Conservation (phyloP, 2,888 invertebrate species). For the Seira ritae region DNA sequence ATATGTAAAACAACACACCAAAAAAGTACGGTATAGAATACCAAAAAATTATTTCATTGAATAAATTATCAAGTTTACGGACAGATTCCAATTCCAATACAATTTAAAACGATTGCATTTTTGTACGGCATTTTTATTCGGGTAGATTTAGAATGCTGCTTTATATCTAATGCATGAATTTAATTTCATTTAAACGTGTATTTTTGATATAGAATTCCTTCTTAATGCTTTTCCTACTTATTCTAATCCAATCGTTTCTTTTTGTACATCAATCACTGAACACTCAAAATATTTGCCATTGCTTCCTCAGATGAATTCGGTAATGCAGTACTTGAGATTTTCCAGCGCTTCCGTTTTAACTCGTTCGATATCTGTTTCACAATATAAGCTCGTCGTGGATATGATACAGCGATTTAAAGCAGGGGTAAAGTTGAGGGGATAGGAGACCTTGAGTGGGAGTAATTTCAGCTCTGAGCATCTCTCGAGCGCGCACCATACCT, state of each 20-base stretch:
- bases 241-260: background rate
- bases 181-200: no score
- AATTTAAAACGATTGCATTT: background rate
- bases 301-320: constrained; percentile 60
- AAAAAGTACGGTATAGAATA: constrained; percentile 30
- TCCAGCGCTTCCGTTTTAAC: constrained; percentile 45
- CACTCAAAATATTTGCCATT: constrained; percentile 31
- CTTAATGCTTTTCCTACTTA: background rate
- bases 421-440: no score
- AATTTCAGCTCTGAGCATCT: constrained; percentile 41
- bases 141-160: no score
- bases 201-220: no score
- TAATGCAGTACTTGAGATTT: constrained; percentile 58
- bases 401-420: no score
- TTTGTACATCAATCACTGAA: constrained; percentile 3
- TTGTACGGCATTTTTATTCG: no score
- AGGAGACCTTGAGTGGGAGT: constrained; percentile 2
- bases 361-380: background rate
- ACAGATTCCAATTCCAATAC: constrained; percentile 21
- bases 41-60: constrained; percentile 18
- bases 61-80: constrained; percentile 35
- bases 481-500: constrained; percentile 59
- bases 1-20: background rate
- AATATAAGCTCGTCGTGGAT: no score
- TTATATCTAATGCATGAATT: no score